phyloP scores from a whole-genome alignment of 2,113 vertebrate genomes.

The Microcebus jonahi region DNA sequence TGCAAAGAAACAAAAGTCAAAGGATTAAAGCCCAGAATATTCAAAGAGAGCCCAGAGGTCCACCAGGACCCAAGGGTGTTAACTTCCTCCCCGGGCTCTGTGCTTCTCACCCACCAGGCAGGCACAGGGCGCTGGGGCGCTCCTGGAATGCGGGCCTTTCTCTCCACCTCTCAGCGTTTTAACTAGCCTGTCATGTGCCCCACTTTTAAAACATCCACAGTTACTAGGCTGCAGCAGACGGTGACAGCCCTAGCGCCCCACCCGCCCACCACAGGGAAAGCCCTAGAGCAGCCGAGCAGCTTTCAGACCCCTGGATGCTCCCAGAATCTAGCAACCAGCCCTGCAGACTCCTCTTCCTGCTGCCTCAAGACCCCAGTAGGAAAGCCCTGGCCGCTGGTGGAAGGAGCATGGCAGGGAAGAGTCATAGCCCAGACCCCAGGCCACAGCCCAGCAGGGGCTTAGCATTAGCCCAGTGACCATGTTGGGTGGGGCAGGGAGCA shows the following conservation, averaged over 20 bases:
- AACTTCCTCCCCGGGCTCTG: too few species aligned
- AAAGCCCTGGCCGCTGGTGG: neutral
- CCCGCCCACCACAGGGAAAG: neutral
- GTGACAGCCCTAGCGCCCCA: neutral
- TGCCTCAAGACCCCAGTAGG: neutral
- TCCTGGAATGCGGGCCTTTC: neutral
- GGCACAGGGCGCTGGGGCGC: neutral
- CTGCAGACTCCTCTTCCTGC: neutral
- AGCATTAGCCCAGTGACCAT: accelerated
- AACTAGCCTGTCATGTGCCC: neutral
- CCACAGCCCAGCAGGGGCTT: too few species aligned
- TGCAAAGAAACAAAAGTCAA: neutral
- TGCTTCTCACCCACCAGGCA: too few species aligned
- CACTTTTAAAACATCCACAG: neutral
- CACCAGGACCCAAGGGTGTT: neutral
- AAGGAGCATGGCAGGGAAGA: neutral
- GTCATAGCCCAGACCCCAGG: neutral
- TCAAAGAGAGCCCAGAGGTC: neutral
- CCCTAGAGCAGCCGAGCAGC: neutral
- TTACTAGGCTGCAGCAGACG: neutral
- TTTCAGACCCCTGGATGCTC: too few species aligned
- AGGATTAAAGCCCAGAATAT: neutral
- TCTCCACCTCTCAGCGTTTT: neutral
- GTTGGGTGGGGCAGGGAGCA: neutral
- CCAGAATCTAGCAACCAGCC: neutral